Percentiles rank a stretch among this genome's conserved stretches.
These are phyloP conservation scores for Meloidogyne hapla DNA, from an alignment of 1,140 invertebrate species.

Conservation along the genomic window DNA sequence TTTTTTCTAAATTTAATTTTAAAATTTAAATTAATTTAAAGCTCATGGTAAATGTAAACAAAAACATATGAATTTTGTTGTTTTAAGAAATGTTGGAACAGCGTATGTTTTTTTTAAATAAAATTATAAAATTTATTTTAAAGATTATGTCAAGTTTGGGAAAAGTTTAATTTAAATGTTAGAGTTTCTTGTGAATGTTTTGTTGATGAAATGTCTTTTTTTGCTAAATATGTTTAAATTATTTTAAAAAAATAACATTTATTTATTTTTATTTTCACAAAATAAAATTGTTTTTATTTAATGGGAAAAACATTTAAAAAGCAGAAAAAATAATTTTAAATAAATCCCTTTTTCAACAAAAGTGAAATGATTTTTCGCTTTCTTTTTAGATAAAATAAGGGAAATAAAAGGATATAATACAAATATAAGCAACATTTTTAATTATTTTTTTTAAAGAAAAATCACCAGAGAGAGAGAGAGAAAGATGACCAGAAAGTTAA, in stretches of 20 bases:
- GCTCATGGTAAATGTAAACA: slow-evolving; percentile 64
- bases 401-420: too few species aligned
- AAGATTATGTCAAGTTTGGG: slow-evolving; percentile 59
- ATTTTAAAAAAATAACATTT: not conserved
- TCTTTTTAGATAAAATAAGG: too few species aligned
- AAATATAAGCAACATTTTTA: not conserved
- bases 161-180: slow-evolving; percentile 64
- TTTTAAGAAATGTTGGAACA: slow-evolving; percentile 62
- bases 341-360: too few species aligned
- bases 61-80: slow-evolving; percentile 64
- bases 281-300: too few species aligned
- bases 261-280: not conserved
- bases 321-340: too few species aligned
- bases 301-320: not conserved
- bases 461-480: not conserved
- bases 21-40: slow-evolving; percentile 41
- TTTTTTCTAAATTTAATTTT: not conserved
- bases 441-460: not conserved
- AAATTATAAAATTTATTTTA: not conserved
- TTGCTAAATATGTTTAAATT: slow-evolving; percentile 62
- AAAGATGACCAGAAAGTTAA: not conserved
- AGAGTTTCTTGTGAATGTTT: slow-evolving; percentile 64
- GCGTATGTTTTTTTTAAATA: slow-evolving; percentile 13
- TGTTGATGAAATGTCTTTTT: slow-evolving; percentile 64
- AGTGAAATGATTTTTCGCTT: too few species aligned